Evolutionary conservation across 2,888 invertebrate species (phyloP).

Genomic region (Ophioninae sp.): DNA sequence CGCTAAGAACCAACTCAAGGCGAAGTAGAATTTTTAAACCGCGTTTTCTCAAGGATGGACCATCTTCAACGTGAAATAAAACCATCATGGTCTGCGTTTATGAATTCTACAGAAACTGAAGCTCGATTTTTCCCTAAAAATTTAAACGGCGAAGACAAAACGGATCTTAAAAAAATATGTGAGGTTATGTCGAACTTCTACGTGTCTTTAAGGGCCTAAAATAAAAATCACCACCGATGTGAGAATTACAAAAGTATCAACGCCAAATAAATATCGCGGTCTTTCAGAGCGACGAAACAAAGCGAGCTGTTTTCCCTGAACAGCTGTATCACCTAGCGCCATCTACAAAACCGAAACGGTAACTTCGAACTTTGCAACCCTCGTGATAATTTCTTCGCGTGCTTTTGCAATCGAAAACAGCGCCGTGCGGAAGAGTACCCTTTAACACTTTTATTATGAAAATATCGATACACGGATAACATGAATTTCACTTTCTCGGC

Average conservation of each 20-base stretch:
- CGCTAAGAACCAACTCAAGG: background rate
- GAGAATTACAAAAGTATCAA: background rate
- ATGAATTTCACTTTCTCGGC: conserved; percentile 4
- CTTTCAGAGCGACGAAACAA: background rate
- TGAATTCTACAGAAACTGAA: no score
- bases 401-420: conserved; percentile 7
- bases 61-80: no score
- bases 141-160: no score
- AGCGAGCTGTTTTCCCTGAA: background rate
- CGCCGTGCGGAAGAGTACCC: conserved; percentile 26
- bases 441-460: conserved; percentile 38
- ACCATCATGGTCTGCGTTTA: no score
- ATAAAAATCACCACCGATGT: background rate
- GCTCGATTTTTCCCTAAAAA: no score
- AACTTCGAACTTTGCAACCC: background rate
- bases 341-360: background rate
- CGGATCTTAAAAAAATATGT: no score
- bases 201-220: no score
- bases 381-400: background rate
- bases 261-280: background rate
- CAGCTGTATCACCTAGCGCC: background rate
- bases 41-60: no score
- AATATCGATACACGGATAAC: conserved; percentile 39
- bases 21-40: no score
- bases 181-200: no score